phyloP scores from a whole-genome alignment of 2,888 invertebrate genomes.

The Lycophotia porphyrea region DNA sequence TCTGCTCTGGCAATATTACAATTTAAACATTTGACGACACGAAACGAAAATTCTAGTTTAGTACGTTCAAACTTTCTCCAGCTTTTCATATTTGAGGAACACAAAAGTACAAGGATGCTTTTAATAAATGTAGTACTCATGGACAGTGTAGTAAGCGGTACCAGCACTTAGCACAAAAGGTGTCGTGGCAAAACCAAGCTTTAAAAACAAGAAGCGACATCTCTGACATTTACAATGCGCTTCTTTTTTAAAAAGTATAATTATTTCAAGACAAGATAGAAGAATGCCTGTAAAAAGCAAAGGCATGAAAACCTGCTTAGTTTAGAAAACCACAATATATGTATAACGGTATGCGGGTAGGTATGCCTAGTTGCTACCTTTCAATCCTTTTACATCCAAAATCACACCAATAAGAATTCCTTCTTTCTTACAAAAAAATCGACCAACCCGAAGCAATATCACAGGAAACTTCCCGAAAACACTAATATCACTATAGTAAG shows the following conservation, averaged over 20 bases:
- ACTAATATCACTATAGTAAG: slow-evolving; percentile 5
- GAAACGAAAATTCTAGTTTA: not conserved
- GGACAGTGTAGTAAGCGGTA: not conserved
- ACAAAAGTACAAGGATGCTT: not conserved
- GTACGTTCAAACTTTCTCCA: not conserved
- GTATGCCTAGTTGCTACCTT: too few relatives aligned
- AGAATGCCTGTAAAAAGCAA: not conserved
- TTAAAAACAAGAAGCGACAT: not conserved
- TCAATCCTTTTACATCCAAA: not conserved
- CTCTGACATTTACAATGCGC: not conserved
- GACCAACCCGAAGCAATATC: slow-evolving; percentile 13
- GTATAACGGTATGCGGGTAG: not conserved
- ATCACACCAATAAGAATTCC: slow-evolving; percentile 1
- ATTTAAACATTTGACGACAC: not conserved
- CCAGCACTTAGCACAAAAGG: not conserved
- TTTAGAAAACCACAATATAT: not conserved
- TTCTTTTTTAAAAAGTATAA: not conserved
- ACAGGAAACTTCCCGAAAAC: not conserved
- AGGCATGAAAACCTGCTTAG: not conserved
- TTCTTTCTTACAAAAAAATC: not conserved
- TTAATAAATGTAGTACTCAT: slow-evolving; percentile 5
- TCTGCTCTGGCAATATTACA: slow-evolving; percentile 13
- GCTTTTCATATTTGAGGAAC: not conserved
- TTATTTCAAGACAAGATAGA: not conserved
- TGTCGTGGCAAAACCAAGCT: not conserved